A percentile compares a stretch with the other conserved stretches of the same genome.
Evolutionary conservation across 2,888 invertebrate genomes (phyloP).

Genomic region (Rhyacophila evoluta): DNA sequence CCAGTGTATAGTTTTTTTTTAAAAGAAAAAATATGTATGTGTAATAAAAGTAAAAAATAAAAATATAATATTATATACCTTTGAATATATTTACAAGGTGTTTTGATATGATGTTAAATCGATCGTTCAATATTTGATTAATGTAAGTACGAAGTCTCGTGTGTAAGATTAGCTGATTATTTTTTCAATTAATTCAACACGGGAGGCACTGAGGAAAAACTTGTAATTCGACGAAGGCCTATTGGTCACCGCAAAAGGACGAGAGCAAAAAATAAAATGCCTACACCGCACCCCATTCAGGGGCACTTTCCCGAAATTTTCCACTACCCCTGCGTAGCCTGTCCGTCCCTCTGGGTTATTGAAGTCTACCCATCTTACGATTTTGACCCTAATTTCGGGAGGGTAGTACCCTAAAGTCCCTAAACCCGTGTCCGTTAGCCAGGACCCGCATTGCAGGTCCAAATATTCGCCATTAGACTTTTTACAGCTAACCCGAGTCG

Average conservation of each 20-base stretch:
- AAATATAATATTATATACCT: too few relatives aligned
- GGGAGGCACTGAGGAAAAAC: neutral
- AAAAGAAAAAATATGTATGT: too few relatives aligned
- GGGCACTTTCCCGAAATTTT: constrained; percentile 8
- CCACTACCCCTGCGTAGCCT: constrained; percentile 5
- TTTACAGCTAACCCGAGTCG: constrained; percentile 22
- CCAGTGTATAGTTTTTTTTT: too few relatives aligned
- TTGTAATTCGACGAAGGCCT: neutral
- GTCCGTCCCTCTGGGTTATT: constrained; percentile 24
- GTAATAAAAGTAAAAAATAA: too few relatives aligned
- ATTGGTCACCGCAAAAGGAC: constrained; percentile 6
- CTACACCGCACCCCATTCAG: constrained; percentile 17
- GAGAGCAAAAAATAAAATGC: constrained; percentile 13
- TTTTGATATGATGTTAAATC: too few relatives aligned
- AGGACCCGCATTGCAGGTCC: constrained; percentile 24
- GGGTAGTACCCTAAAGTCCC: constrained; percentile 24
- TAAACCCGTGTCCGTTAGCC: constrained; percentile 24
- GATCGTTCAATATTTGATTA: too few relatives aligned
- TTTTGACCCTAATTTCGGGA: constrained; percentile 22
- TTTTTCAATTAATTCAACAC: neutral
- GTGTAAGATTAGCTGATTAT: neutral
- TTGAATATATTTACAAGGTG: too few relatives aligned
- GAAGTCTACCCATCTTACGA: constrained; percentile 22
- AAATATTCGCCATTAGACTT: constrained; percentile 24
- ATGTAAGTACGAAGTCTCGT: too few relatives aligned